phyloP scores from a whole-genome alignment of 1,140 invertebrate genomes.

The Sinella curviseta region DNA sequence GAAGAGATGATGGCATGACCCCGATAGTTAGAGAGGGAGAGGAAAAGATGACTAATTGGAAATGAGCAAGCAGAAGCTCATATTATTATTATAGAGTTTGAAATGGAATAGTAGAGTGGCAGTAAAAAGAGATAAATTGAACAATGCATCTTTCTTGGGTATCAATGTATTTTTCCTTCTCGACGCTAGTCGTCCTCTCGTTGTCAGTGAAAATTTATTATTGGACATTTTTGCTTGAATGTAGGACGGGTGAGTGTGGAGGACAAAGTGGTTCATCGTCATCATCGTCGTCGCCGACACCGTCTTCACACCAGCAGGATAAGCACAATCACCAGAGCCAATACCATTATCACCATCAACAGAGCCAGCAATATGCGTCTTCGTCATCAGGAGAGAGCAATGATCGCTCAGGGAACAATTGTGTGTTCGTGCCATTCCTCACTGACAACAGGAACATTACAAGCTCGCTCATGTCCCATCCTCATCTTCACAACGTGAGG shows the following conservation, averaged over 20 bases:
- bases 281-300: too few species aligned
- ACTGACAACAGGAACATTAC: slow-evolving; percentile 44
- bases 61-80: not conserved
- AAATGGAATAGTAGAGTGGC: not conserved
- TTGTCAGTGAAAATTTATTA: not conserved
- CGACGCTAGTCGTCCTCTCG: not conserved
- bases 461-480: slow-evolving; percentile 46
- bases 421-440: slow-evolving; percentile 41
- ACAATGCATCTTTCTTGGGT: not conserved
- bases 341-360: slow-evolving; percentile 3
- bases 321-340: not conserved
- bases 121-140: slow-evolving; percentile 10
- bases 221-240: not conserved
- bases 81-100: not conserved
- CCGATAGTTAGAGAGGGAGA: not conserved
- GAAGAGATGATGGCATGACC: not conserved
- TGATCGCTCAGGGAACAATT: slow-evolving; percentile 52
- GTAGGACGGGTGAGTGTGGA: not conserved
- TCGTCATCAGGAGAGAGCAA: slow-evolving; percentile 35
- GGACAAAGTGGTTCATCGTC: slow-evolving; percentile 15
- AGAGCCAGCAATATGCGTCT: not conserved
- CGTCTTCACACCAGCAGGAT: not conserved
- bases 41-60: slow-evolving; percentile 10
- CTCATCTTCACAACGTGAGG: slow-evolving; percentile 40
- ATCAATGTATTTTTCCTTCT: not conserved